Evolutionary conservation across 2,888 invertebrate species (phyloP), one percentile per base, ranked within the genome.

Genomic region (Isotomurus palustris): DNA sequence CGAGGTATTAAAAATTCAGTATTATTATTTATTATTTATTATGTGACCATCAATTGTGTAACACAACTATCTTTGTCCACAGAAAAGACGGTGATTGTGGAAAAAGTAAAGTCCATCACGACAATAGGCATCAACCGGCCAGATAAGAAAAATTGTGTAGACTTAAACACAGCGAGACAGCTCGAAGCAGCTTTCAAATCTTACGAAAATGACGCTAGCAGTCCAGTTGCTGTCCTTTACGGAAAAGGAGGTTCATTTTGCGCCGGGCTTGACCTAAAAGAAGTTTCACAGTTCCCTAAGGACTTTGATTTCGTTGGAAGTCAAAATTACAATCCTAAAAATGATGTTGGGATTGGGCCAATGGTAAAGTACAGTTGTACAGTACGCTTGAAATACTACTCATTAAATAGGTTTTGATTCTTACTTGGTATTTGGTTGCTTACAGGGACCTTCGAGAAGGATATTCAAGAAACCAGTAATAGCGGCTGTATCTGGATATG

Each of bases 191-290:
- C 90, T 0, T 82, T 96, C 50, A 78, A 83, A 60, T 78, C 79
- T 17, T 95, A 94, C 76, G 92, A 96, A 67, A 80, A 83, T 28
- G 89, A 94, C 73, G 76, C 81, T 0, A 76, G 80, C 0, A 78
- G 86, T 0, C 77, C 79, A 62, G 86, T 87, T 3, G 87, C 87
- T 6, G 84, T 97, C 2, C 77, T 97, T 2, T 83, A 92, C 74
- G 96, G 96, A 6, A 82, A 84, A 72, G 93, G 94, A n/a, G 94
- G 94, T 0, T 88, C 86, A 56, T 96, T 97, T 76, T 94, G 92
- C 75, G 84, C 94, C 2, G 96, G 96, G 0, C 90, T 86, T 74
- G 94, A 96, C 76, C 80, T 95, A 51, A 79, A 85, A 51, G 88
- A 92, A 73, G 77, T 94, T 53, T 77, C 82, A 66, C 38, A 73